phyloP scores from a whole-genome alignment of 2,797 vertebrate genomes.

The Pipistrellus nathusii region DNA sequence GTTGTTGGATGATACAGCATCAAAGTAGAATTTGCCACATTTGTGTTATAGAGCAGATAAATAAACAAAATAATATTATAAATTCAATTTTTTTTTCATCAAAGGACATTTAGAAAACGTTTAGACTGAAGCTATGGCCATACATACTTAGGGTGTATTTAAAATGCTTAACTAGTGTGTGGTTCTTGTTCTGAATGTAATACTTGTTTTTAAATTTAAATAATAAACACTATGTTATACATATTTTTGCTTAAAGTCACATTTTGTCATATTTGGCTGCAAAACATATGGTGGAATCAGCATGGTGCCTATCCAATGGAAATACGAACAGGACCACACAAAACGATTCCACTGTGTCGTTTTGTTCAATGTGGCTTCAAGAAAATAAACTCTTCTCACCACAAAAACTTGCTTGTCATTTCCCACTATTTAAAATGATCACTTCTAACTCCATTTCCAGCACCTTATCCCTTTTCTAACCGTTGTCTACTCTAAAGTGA shows the following conservation, averaged over 20 bases:
- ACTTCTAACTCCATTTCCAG: conserved; percentile 72
- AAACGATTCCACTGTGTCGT: conserved; percentile 87
- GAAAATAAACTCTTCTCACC: conserved; percentile 86
- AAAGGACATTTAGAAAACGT: conserved; percentile 81
- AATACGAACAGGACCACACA: conserved; percentile 89
- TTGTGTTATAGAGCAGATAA: conserved; percentile 56
- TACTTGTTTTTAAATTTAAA: conserved; percentile 88
- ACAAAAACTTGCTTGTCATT: conserved; percentile 86
- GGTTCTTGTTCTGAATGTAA: conserved; percentile 84
- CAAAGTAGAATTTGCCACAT: conserved; percentile 12
- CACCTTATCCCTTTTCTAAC: conserved; percentile 76
- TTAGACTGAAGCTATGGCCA: conserved; percentile 79
- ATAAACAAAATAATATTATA: conserved; percentile 46
- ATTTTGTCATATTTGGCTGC: conserved; percentile 87
- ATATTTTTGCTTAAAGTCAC: conserved; percentile 86
- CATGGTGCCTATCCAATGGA: conserved; percentile 84
- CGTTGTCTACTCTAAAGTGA: conserved; percentile 74
- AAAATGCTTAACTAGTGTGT: conserved; percentile 75
- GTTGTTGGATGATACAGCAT: background rate
- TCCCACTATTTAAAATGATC: conserved; percentile 83
- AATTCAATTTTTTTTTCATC: conserved; percentile 75
- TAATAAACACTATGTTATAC: conserved; percentile 86
- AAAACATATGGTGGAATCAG: conserved; percentile 82
- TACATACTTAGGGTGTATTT: conserved; percentile 75
- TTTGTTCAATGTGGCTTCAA: conserved; percentile 83